Evolutionary conservation across 1,140 invertebrate genomes (phyloP).

Genomic region (Carposina sasakii): DNA sequence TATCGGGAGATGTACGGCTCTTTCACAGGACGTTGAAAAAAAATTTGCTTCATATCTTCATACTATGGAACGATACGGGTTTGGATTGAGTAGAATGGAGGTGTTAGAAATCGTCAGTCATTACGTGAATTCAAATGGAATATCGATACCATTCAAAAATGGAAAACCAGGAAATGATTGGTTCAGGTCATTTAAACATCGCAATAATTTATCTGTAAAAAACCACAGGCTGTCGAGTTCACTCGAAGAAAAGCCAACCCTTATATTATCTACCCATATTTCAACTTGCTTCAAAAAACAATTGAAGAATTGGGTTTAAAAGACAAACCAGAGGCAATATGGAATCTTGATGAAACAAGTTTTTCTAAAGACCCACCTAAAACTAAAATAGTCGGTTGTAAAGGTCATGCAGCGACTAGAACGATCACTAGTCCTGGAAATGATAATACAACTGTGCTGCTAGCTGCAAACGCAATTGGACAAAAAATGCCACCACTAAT

Average conservation of each 20-base stretch:
- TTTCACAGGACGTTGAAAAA: slow-evolving; percentile 28
- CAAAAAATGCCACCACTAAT: slow-evolving; percentile 33
- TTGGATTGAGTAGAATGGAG: slow-evolving; percentile 38
- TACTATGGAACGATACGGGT: slow-evolving; percentile 44
- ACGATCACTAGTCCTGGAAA: slow-evolving; percentile 35
- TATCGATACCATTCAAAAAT: slow-evolving; percentile 43
- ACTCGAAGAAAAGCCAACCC: no score
- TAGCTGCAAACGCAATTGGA: slow-evolving; percentile 38
- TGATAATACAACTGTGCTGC: slow-evolving; percentile 48
- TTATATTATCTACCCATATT: no score
- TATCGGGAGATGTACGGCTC: slow-evolving; percentile 27
- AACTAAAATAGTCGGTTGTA: slow-evolving; percentile 40
- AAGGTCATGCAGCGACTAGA: slow-evolving; percentile 30
- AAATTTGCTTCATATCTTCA: slow-evolving; percentile 27
- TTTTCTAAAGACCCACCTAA: slow-evolving; percentile 30
- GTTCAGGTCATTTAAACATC: slow-evolving; percentile 32
- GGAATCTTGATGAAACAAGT: slow-evolving; percentile 39
- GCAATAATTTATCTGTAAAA: slow-evolving; percentile 32
- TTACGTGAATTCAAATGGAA: slow-evolving; percentile 38
- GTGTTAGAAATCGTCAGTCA: slow-evolving; percentile 31
- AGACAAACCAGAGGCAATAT: slow-evolving; percentile 31
- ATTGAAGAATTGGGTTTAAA: no score
- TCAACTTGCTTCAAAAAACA: no score
- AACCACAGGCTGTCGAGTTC: slow-evolving; percentile 32
- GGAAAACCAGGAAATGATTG: slow-evolving; percentile 44